These are phyloP conservation scores for Anas platyrhynchos DNA, from an alignment of 2,113 vertebrate species.

Conservation along the genomic window DNA sequence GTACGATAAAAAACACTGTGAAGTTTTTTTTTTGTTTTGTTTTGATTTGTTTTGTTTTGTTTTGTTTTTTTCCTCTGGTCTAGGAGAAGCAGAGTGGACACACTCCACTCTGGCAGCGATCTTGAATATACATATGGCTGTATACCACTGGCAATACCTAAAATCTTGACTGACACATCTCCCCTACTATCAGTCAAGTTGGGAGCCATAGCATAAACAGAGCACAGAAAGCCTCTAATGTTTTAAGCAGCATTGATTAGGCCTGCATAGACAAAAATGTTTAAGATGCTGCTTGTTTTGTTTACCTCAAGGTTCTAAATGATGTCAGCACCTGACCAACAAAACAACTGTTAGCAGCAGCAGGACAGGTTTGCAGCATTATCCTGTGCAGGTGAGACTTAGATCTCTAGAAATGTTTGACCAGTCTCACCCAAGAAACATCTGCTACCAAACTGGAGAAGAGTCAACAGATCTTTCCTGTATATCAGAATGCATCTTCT, in stretches of 20 bases:
- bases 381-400: background rate
- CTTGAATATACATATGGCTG: background rate
- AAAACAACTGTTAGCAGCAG: background rate
- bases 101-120: background rate
- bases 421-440: background rate
- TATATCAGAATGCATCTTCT: background rate
- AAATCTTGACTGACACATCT: background rate
- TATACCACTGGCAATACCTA: background rate
- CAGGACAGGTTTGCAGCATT: background rate
- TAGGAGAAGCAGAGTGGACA: background rate
- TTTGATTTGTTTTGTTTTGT: background rate
- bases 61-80: background rate
- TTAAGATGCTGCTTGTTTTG: constrained; percentile 9
- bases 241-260: constrained; percentile 8
- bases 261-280: background rate
- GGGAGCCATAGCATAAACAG: background rate
- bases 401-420: background rate
- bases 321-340: background rate
- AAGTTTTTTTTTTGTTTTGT: background rate
- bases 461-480: background rate
- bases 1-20: background rate
- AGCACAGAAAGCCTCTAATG: background rate
- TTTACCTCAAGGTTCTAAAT: background rate
- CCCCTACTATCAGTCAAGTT: background rate
- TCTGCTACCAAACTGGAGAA: background rate